These are phyloP conservation scores for Enteromius thamalakanensis DNA, from an alignment of 2,797 vertebrate genomes.

Conservation along the genomic window DNA sequence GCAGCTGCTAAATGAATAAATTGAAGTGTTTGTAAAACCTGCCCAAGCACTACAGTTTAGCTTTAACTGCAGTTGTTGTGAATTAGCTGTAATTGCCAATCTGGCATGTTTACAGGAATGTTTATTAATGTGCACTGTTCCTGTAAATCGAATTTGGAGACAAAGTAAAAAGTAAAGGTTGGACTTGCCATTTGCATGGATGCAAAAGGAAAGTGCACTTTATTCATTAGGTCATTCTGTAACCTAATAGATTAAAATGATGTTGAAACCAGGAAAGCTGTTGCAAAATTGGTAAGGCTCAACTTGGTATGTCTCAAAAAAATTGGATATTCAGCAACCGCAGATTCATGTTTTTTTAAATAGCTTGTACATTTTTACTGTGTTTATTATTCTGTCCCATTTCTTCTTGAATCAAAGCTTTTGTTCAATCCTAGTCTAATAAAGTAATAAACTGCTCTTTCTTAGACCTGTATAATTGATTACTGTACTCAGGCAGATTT, in stretches of 20 bases:
- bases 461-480: constrained; percentile 47
- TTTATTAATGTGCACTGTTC: constrained; percentile 6
- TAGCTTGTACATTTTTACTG: not conserved
- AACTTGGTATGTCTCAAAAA: not conserved
- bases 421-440: not conserved
- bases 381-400: not conserved
- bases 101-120: constrained; percentile 2
- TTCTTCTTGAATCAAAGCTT: not conserved
- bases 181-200: not conserved
- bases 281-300: not conserved
- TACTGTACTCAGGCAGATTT: constrained; percentile 27
- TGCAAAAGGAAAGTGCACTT: not conserved
- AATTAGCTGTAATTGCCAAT: not conserved
- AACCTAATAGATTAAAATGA: constrained; percentile 1
- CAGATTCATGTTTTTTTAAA: not conserved
- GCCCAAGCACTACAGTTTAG: not conserved
- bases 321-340: not conserved
- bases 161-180: not conserved
- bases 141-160: not conserved
- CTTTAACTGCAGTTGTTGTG: not conserved
- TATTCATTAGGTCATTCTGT: not conserved
- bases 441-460: constrained; percentile 6
- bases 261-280: not conserved
- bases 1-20: not conserved
- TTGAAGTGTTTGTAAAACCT: not conserved